A percentile compares a stretch with the other conserved stretches of the same genome.
Conservation (phyloP, 2,113 vertebrate genomes). For the Apteryx mantelli region DNA sequence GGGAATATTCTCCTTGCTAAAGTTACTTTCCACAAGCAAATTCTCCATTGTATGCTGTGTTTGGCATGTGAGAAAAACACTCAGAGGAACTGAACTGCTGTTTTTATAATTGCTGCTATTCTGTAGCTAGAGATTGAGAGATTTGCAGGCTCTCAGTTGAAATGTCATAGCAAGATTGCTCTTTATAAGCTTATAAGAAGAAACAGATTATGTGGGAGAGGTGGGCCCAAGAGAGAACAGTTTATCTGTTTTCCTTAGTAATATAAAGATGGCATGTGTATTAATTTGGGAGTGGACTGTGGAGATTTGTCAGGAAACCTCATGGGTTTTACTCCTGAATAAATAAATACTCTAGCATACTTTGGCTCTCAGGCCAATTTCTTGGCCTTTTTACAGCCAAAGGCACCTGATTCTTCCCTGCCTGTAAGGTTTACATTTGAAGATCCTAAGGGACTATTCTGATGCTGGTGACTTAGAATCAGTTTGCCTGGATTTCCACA, state of each 20-base stretch:
- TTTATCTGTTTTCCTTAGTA: slow-evolving; percentile 1
- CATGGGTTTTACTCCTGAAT: background rate
- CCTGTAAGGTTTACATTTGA: background rate
- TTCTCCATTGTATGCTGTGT: background rate
- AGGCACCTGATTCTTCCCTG: background rate
- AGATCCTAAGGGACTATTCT: background rate
- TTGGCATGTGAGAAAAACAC: background rate
- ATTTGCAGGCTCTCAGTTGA: background rate
- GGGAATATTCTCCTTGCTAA: background rate
- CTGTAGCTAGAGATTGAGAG: background rate
- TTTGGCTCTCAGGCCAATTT: background rate
- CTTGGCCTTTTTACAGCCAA: background rate
- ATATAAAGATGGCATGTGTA: background rate
- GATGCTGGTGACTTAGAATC: background rate
- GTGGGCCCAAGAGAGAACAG: background rate
- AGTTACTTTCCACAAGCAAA: background rate
- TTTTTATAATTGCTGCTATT: slow-evolving; percentile 6
- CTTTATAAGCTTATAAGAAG: background rate
- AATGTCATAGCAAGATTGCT: background rate
- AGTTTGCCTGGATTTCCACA: background rate
- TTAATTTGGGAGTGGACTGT: background rate
- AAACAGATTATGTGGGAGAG: background rate
- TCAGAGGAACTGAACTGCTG: background rate
- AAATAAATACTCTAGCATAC: background rate
- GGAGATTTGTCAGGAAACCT: background rate